These are phyloP conservation scores for Salpingus planirostris DNA, from an alignment of 2,888 invertebrate species.

Conservation along the genomic window DNA sequence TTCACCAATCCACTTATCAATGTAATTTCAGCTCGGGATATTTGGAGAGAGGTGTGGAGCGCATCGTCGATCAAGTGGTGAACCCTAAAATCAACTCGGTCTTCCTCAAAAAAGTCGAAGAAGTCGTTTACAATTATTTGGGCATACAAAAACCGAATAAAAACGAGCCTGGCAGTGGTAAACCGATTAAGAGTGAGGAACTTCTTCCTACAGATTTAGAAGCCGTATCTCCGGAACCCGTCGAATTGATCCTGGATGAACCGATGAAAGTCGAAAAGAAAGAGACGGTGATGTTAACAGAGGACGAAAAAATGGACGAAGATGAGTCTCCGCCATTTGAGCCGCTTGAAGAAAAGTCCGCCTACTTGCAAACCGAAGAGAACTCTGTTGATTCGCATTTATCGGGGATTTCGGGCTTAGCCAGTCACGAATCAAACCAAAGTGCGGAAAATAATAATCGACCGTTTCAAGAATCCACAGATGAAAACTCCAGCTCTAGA, in stretches of 20 bases:
- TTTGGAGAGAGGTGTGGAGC: slow-evolving; percentile 83
- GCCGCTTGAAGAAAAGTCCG: slow-evolving; percentile 44
- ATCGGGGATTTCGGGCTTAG: slow-evolving; percentile 44
- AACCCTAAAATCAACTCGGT: slow-evolving; percentile 84
- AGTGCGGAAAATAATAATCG: no score
- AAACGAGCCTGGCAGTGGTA: slow-evolving; percentile 19
- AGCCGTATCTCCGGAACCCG: slow-evolving; percentile 73
- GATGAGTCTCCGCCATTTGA: slow-evolving; percentile 61
- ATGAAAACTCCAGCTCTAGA: slow-evolving; percentile 43
- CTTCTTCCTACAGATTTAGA: slow-evolving; percentile 69
- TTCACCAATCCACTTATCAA: background rate
- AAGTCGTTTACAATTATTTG: slow-evolving; percentile 78
- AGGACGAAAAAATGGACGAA: slow-evolving; percentile 48
- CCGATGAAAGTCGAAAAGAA: slow-evolving; percentile 9
- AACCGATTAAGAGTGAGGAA: slow-evolving; percentile 27
- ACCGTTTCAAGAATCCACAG: no score
- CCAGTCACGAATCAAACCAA: slow-evolving; percentile 48
- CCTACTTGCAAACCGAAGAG: slow-evolving; percentile 41
- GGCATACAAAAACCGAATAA: slow-evolving; percentile 63
- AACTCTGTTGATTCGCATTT: slow-evolving; percentile 51
- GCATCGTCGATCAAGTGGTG: slow-evolving; percentile 93
- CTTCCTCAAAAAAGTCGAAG: slow-evolving; percentile 85
- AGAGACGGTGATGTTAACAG: slow-evolving; percentile 23
- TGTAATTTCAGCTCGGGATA: slow-evolving; percentile 64
- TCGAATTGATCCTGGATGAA: slow-evolving; percentile 45